A percentile compares a stretch with the other conserved stretches of the same genome.
Evolutionary conservation across 2,888 invertebrate genomes (phyloP).

Genomic region (Mylabris sibirica): DNA sequence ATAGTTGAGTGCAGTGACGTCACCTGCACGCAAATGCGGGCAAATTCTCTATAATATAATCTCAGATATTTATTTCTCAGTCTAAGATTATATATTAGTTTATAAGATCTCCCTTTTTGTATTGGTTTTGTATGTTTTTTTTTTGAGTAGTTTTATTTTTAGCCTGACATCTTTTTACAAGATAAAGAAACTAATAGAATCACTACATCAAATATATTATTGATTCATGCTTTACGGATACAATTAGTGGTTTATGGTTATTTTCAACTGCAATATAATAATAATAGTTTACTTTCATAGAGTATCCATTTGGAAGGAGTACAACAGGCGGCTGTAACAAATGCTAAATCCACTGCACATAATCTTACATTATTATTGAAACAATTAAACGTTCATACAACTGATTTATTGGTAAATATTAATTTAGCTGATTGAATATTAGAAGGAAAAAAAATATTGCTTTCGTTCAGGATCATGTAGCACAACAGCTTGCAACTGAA

Average conservation of each 20-base stretch:
- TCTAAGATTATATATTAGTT: too few species aligned
- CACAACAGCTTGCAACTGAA: conserved; percentile 43
- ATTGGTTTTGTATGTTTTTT: background rate
- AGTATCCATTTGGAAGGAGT: conserved; percentile 69
- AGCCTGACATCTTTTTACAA: conserved; percentile 19
- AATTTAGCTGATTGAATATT: too few species aligned
- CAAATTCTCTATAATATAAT: too few species aligned
- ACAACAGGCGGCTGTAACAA: conserved; percentile 63
- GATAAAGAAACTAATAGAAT: conserved; percentile 39
- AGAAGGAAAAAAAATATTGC: too few species aligned
- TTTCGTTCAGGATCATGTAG: conserved; percentile 52
- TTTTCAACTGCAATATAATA: conserved; percentile 41
- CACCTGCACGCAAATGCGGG: too few species aligned
- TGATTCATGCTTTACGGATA: conserved; percentile 49
- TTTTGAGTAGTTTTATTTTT: conserved; percentile 28
- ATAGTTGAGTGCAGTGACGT: too few species aligned
- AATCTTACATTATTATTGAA: conserved; percentile 63
- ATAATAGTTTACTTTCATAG: conserved; percentile 56
- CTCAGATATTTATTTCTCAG: too few species aligned
- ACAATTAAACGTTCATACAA: conserved; percentile 64
- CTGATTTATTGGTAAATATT: conserved; percentile 64
- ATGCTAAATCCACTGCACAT: conserved; percentile 63
- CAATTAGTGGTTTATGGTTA: conserved; percentile 45
- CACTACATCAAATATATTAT: conserved; percentile 47
- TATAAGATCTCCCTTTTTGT: too few species aligned